Conservation (phyloP, 1,140 invertebrate species). For the Drosophila kepulauana region DNA sequence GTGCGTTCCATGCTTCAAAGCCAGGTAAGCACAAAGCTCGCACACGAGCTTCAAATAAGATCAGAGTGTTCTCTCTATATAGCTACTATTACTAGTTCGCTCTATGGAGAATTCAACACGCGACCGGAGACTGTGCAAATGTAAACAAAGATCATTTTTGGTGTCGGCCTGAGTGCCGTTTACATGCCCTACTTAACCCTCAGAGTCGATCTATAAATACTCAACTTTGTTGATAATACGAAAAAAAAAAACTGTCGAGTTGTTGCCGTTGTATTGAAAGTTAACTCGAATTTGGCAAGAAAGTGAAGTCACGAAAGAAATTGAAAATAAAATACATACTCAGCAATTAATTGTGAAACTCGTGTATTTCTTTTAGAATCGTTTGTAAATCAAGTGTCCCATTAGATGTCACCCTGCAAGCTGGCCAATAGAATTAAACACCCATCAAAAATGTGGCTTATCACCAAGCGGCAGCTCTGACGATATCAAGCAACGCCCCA, state of each 20-base stretch:
- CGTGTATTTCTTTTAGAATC: neutral
- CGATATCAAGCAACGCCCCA: constrained; percentile 36
- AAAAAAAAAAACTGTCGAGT: neutral
- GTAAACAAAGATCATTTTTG: constrained; percentile 62
- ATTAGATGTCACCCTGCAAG: constrained; percentile 16
- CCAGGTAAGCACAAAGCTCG: constrained; percentile 32
- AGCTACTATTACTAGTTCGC: neutral
- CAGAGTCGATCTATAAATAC: constrained; percentile 56
- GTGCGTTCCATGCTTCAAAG: constrained; percentile 30
- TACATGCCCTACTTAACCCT: constrained; percentile 70
- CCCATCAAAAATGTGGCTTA: constrained; percentile 8
- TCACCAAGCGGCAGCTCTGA: constrained; percentile 28
- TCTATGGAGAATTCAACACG: constrained; percentile 59
- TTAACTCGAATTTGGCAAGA: neutral
- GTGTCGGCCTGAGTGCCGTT: constrained; percentile 56
- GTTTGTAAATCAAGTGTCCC: neutral
- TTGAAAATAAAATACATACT: neutral
- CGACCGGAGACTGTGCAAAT: constrained; percentile 65
- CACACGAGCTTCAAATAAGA: constrained; percentile 21
- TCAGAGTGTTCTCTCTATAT: constrained; percentile 16
- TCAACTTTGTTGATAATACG: constrained; percentile 30
- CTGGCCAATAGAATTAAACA: constrained; percentile 9
- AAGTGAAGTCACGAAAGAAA: neutral
- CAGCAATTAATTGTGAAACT: neutral
- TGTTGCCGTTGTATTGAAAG: neutral